Evolutionary conservation across 1,140 invertebrate species (phyloP).

Genomic region (Pseudomyrmex dendroicus): DNA sequence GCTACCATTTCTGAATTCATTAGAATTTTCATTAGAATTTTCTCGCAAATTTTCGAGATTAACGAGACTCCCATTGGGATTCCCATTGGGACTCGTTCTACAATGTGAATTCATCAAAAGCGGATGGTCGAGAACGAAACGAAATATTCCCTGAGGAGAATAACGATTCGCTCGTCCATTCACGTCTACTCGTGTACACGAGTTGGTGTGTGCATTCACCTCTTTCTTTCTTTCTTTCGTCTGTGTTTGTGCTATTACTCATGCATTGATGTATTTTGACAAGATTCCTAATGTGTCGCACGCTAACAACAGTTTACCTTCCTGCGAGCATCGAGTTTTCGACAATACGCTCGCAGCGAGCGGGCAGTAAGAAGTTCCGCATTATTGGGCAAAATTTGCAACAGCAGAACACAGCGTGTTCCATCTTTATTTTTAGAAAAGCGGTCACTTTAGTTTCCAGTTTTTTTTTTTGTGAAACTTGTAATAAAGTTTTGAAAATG

Average conservation of each 20-base stretch:
- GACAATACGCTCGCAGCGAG: neutral
- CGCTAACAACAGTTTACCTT: conserved; percentile 63
- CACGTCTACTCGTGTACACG: neutral
- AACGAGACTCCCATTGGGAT: neutral
- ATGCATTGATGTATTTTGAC: conserved; percentile 76
- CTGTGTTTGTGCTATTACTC: conserved; percentile 66
- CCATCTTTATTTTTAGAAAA: too few species aligned
- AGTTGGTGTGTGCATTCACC: neutral
- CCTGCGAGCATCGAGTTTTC: neutral
- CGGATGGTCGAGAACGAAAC: neutral
- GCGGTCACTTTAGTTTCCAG: too few species aligned
- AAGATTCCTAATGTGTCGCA: conserved; percentile 55
- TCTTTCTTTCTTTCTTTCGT: neutral
- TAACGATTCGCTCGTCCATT: conserved; percentile 7
- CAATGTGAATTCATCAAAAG: neutral
- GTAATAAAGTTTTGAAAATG: neutral
- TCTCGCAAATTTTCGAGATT: neutral
- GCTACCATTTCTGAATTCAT: too few species aligned
- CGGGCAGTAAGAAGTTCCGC: neutral
- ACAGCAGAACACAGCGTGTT: neutral
- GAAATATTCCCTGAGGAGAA: neutral
- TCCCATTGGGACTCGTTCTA: neutral
- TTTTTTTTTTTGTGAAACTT: conserved; percentile 23
- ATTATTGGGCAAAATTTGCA: neutral
- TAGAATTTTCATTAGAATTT: neutral